phyloP scores from a whole-genome alignment of 2,797 vertebrate genomes.

The Triplophysa bombifrons region DNA sequence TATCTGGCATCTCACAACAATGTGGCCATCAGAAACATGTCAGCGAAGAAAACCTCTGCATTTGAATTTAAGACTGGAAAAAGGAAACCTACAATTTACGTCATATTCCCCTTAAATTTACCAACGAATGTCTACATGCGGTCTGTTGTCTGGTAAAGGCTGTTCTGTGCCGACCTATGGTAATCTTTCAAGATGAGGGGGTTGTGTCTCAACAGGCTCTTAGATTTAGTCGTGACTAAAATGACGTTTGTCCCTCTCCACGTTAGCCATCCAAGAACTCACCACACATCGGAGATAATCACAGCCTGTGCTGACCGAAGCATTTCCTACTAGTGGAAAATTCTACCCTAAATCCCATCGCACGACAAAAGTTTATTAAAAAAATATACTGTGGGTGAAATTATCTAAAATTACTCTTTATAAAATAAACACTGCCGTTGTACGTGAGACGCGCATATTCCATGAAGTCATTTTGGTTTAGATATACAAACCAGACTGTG shows the following conservation, averaged over 20 bases:
- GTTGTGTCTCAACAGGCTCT: background rate
- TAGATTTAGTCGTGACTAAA: slow-evolving; percentile 19
- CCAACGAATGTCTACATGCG: slow-evolving; percentile 58
- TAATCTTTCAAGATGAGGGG: background rate
- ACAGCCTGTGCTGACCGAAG: slow-evolving; percentile 15
- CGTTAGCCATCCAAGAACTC: slow-evolving; percentile 23
- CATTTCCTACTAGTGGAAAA: slow-evolving; percentile 53
- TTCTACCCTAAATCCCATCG: slow-evolving; percentile 19
- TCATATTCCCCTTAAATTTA: slow-evolving; percentile 27
- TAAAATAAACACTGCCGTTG: slow-evolving; percentile 2
- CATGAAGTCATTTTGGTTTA: background rate
- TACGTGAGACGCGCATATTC: background rate
- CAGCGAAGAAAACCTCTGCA: slow-evolving; percentile 44
- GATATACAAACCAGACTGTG: background rate
- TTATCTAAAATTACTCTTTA: slow-evolving; percentile 7
- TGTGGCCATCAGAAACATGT: slow-evolving; percentile 42
- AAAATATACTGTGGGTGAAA: slow-evolving; percentile 16
- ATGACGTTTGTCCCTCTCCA: slow-evolving; percentile 25
- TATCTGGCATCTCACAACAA: slow-evolving; percentile 30
- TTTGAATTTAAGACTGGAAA: slow-evolving; percentile 55
- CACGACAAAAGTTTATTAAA: slow-evolving; percentile 20
- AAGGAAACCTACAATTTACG: slow-evolving; percentile 56
- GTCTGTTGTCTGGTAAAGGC: slow-evolving; percentile 49
- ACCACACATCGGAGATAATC: slow-evolving; percentile 48
- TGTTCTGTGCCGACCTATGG: slow-evolving; percentile 32